A percentile compares a stretch with the other conserved stretches of the same genome.
Conservation (phyloP, 2,113 vertebrate genomes). For the Cephalopholis sonnerati region DNA sequence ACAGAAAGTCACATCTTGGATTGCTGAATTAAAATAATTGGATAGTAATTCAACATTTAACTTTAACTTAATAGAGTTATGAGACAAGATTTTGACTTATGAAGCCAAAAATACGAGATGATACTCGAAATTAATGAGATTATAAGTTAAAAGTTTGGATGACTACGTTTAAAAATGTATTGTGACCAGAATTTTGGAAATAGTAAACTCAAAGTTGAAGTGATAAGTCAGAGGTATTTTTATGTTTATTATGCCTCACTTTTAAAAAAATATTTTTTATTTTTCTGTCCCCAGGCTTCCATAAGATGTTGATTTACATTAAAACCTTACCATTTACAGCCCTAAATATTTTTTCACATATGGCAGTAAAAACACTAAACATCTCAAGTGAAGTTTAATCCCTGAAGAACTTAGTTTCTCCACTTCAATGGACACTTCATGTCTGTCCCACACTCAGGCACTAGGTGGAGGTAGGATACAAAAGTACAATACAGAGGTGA, state of each 20-base stretch:
- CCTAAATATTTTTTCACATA: neutral
- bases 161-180: neutral
- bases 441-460: constrained; percentile 20
- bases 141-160: neutral
- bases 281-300: neutral
- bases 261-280: too few relatives aligned
- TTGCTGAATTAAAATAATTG: neutral
- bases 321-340: neutral
- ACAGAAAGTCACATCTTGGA: neutral
- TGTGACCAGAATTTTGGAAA: neutral
- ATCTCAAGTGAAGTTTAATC: neutral
- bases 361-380: neutral
- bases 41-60: neutral
- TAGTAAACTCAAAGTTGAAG: neutral
- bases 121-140: neutral
- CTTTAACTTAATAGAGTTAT: too few relatives aligned
- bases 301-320: neutral
- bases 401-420: neutral
- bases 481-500: neutral
- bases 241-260: neutral
- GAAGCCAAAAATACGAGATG: neutral
- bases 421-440: neutral
- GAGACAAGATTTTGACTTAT: too few relatives aligned
- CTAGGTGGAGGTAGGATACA: constrained; percentile 55
- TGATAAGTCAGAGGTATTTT: neutral